Conservation (phyloP, 2,113 vertebrate species). For the Cyprinus carpio region DNA sequence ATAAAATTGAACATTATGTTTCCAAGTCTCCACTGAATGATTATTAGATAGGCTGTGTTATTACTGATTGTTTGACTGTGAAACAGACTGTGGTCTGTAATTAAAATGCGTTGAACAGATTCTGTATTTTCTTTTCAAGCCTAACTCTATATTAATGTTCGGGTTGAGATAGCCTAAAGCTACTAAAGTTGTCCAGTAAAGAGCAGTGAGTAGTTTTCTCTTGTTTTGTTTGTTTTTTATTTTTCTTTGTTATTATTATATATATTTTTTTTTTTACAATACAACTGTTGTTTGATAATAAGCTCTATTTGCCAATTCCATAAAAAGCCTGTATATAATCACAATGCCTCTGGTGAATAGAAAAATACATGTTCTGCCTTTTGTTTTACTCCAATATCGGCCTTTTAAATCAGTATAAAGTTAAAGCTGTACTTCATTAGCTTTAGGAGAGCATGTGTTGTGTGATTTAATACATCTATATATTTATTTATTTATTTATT, state of each 20-base stretch:
- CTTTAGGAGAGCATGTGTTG: background rate
- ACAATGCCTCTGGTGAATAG: background rate
- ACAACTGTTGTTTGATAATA: background rate
- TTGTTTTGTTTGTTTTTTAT: too few relatives aligned
- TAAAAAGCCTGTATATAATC: background rate
- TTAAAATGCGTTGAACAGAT: background rate
- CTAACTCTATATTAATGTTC: background rate
- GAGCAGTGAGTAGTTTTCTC: background rate
- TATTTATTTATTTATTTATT: too few relatives aligned
- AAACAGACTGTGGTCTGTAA: background rate
- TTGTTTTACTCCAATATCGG: background rate
- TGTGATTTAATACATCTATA: too few relatives aligned
- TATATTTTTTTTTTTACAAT: slow-evolving; percentile 1
- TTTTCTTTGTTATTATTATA: too few relatives aligned
- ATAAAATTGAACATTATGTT: background rate
- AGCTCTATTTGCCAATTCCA: background rate
- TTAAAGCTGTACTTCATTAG: background rate
- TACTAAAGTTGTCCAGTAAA: background rate
- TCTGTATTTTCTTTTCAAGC: background rate
- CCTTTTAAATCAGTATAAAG: background rate
- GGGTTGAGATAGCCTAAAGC: background rate
- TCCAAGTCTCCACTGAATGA: slow-evolving; percentile 3
- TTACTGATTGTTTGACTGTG: slow-evolving; percentile 20
- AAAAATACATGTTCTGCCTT: background rate
- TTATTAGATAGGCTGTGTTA: background rate